Percentiles rank a stretch among this genome's conserved stretches.
Conservation (phyloP, 2,888 invertebrate species). For the Petrolisthes cinctipes region DNA sequence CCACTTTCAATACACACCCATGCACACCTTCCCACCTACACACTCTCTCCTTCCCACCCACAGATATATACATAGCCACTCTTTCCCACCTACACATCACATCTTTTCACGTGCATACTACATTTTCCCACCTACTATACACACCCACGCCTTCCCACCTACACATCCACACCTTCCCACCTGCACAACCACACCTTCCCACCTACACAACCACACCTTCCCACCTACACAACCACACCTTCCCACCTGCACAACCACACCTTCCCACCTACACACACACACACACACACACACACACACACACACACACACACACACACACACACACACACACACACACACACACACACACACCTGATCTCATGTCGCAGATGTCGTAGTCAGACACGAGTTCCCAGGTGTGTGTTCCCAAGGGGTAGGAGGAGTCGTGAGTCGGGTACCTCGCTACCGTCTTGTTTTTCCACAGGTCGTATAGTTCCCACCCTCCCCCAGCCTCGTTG, state of each 20-base stretch:
- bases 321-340: no score
- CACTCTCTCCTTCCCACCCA: neutral
- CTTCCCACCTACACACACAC: no score
- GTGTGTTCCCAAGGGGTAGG: constrained; percentile 25
- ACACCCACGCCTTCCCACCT: neutral
- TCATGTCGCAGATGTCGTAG: constrained; percentile 29
- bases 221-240: neutral
- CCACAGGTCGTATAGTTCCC: constrained; percentile 38
- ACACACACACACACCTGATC: constrained; percentile 10
- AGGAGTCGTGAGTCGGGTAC: constrained; percentile 5
- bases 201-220: no score
- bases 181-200: no score
- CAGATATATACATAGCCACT: no score
- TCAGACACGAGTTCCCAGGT: constrained; percentile 21
- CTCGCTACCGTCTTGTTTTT: constrained; percentile 14
- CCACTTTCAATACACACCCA: neutral
- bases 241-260: neutral
- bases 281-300: no score
- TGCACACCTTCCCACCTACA: neutral
- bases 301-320: no score
- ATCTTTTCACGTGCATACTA: constrained; percentile 8
- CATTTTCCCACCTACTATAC: neutral
- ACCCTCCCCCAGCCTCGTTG: neutral
- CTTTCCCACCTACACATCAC: neutral
- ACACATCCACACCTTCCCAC: neutral